phyloP scores from a whole-genome alignment of 1,140 invertebrate species.

The Drosophila virilis region DNA sequence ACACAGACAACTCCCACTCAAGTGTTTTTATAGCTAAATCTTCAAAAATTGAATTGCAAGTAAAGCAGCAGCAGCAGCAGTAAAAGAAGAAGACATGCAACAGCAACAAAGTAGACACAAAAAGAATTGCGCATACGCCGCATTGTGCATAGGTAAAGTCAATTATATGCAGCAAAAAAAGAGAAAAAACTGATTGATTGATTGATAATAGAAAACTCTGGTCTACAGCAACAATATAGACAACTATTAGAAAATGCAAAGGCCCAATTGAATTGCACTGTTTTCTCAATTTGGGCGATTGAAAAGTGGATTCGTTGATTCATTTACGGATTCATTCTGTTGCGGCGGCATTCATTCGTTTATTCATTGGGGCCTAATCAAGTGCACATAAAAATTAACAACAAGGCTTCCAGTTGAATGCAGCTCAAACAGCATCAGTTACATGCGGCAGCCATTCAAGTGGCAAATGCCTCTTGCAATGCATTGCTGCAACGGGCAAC shows the following conservation, averaged over 20 bases:
- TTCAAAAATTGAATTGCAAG: slow-evolving; percentile 78
- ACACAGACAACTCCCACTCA: slow-evolving; percentile 31
- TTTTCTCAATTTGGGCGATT: neutral
- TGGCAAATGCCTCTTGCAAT: slow-evolving; percentile 42
- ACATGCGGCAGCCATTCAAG: slow-evolving; percentile 33
- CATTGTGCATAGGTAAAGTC: slow-evolving; percentile 18
- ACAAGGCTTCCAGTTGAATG: slow-evolving; percentile 58
- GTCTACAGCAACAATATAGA: too few species aligned
- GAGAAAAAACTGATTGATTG: neutral
- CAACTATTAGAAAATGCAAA: too few species aligned
- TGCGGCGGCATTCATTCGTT: slow-evolving; percentile 1
- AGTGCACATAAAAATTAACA: slow-evolving; percentile 75
- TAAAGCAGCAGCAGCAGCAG: slow-evolving; percentile 53
- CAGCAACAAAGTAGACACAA: slow-evolving; percentile 10
- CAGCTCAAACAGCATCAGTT: slow-evolving; percentile 49
- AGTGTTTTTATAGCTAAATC: slow-evolving; percentile 68
- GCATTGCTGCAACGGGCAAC: slow-evolving; percentile 6
- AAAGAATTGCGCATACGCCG: slow-evolving; percentile 67
- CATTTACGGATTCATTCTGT: neutral
- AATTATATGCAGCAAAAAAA: slow-evolving; percentile 13
- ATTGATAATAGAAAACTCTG: neutral
- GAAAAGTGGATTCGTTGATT: neutral
- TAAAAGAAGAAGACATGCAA: slow-evolving; percentile 6
- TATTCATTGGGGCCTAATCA: slow-evolving; percentile 64
- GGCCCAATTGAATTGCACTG: neutral